Evolutionary conservation across 2,888 invertebrate species (phyloP), one percentile per base, ranked within the genome.

Genomic region (Heliconius hortense): DNA sequence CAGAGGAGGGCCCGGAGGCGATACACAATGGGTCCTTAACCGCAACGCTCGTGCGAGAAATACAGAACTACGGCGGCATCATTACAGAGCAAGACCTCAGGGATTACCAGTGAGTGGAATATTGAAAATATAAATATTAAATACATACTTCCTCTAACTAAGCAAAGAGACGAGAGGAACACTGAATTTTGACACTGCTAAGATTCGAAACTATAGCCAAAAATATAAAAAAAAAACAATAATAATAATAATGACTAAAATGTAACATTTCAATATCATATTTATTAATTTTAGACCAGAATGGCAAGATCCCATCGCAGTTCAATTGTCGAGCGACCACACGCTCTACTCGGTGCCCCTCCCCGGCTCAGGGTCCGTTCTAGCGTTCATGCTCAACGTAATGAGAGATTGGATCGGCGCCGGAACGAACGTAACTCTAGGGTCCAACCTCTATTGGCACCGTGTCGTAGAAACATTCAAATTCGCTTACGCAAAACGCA

Each of bases 401-500:
- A 91, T 98, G 82, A 94, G 95, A 73, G 95, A 92, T 18, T 95
- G 94, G 90, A 89, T 91, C 10, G 94, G 95, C 75, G 88, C 89
- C 53, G 88, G 86, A 10, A 81, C 87, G 13, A 80, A 80, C 72
- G 93, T 88, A 53, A 83, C 93, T n/a, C 78, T 81, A 5, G 87
- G 85, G 79, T 86, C 89, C 80, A 79, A 81, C 77, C 89, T 92
- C 24, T 93, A 93, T 86, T 97, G 97, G 95, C 99, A 99, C 83
- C 95, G 97, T 79, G 94, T 98, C 80, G 94, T 97, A 13, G 99
- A 99, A 88, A 95, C 97, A 7, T 97, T 98, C 90, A 99, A 99
- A 89, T 98, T 96, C 92, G 98, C 97, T 26, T 98, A 97, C 88
- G 98, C 97, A 1, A 95, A 96, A 84, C 94, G 99, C 81, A 97